Conservation (phyloP, 2,113 vertebrate genomes). For the Camarhynchus parvulus region DNA sequence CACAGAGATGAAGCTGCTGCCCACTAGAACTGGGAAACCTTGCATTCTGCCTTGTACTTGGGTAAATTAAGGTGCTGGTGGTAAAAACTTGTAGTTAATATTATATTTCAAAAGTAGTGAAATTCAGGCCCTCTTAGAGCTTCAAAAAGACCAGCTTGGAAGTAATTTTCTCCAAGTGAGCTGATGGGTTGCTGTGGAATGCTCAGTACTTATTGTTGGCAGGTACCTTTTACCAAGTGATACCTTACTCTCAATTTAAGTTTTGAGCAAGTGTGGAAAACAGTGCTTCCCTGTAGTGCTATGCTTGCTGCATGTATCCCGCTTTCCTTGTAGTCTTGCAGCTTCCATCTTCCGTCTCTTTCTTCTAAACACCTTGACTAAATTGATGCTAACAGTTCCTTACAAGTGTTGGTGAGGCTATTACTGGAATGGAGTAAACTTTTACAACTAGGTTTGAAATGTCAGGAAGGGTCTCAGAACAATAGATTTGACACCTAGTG, state of each 20-base stretch:
- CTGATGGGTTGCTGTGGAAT: neutral
- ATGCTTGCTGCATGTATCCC: neutral
- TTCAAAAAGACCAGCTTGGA: neutral
- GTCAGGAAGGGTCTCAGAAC: neutral
- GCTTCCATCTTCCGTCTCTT: neutral
- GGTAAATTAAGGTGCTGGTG: neutral
- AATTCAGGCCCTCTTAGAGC: neutral
- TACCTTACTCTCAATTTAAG: neutral
- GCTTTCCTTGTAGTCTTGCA: neutral
- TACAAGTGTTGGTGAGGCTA: neutral
- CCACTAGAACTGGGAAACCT: neutral
- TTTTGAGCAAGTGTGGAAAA: neutral
- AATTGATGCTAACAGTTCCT: neutral
- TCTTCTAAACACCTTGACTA: neutral
- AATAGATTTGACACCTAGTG: neutral
- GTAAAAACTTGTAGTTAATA: neutral
- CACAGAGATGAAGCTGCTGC: neutral
- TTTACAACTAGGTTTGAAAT: neutral
- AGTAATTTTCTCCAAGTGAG: neutral
- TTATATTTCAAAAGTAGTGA: neutral
- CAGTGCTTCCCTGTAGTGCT: neutral
- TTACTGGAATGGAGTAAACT: neutral
- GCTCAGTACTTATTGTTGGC: neutral
- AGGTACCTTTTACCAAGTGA: neutral
- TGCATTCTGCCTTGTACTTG: neutral